Evolutionary conservation across 1,140 invertebrate species (phyloP).

Genomic region (Eumeta japonica): DNA sequence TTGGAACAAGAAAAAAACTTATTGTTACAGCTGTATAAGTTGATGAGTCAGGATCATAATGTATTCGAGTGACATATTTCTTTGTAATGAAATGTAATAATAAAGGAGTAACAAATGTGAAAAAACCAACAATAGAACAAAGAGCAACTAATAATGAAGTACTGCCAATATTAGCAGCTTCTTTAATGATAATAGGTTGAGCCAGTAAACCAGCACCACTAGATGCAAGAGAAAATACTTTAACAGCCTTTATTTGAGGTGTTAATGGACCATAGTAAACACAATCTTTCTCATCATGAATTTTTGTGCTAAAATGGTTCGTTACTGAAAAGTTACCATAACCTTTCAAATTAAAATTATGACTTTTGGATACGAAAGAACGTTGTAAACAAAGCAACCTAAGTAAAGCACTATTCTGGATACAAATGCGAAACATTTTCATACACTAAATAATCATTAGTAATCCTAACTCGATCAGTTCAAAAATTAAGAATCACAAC

Average conservation of each 20-base stretch:
- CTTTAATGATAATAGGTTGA: constrained; percentile 72
- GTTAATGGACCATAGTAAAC: constrained; percentile 63
- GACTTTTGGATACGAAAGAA: not conserved
- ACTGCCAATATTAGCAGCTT: constrained; percentile 59
- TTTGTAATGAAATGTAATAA: constrained; percentile 80
- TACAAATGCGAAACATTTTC: constrained; percentile 20
- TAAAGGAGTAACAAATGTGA: constrained; percentile 80
- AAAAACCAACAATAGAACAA: constrained; percentile 70
- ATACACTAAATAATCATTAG: not conserved
- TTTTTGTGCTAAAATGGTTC: not conserved
- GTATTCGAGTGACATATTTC: constrained; percentile 79
- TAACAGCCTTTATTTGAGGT: constrained; percentile 69
- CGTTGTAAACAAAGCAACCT: no score
- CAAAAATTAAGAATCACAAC: no score
- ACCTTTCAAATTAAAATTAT: not conserved
- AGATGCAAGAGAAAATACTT: constrained; percentile 78
- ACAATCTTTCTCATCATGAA: constrained; percentile 15
- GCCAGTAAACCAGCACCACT: constrained; percentile 66
- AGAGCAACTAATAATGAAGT: constrained; percentile 60
- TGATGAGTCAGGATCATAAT: constrained; percentile 65
- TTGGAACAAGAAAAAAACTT: constrained; percentile 64
- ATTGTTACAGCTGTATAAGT: constrained; percentile 71
- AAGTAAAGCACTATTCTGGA: constrained; percentile 3
- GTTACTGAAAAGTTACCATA: not conserved
- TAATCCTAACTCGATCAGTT: no score